Percentiles rank a stretch among this genome's conserved stretches.
phyloP scores from a whole-genome alignment of 2,113 vertebrate species.

The Osmerus eperlanus region DNA sequence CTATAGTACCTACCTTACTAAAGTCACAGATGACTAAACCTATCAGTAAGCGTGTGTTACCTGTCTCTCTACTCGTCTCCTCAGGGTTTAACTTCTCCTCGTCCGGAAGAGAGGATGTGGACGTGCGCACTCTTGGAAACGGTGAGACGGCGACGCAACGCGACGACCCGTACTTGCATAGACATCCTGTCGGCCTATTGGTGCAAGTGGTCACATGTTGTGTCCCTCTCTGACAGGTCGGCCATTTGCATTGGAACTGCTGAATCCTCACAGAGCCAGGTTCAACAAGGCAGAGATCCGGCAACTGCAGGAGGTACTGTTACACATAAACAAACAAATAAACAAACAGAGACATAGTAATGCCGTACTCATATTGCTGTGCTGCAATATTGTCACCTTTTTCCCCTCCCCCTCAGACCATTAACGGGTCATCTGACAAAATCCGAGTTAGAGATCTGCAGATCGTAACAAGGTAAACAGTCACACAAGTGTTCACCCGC shows the following conservation, averaged over 20 bases:
- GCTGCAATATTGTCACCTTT: background rate
- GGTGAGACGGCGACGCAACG: slow-evolving; percentile 72
- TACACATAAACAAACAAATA: background rate
- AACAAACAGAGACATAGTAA: background rate
- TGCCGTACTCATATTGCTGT: background rate
- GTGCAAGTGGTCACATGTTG: background rate
- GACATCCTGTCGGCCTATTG: background rate
- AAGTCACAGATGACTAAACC: too few species aligned
- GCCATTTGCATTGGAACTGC: slow-evolving; percentile 93
- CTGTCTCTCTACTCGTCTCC: background rate
- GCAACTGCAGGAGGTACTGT: slow-evolving; percentile 85
- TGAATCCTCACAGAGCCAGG: slow-evolving; percentile 84
- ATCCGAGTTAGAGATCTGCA: slow-evolving; percentile 92
- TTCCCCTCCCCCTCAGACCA: slow-evolving; percentile 69
- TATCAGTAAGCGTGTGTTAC: too few species aligned
- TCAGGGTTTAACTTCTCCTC: slow-evolving; percentile 97
- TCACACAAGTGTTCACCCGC: background rate
- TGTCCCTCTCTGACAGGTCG: slow-evolving; percentile 74
- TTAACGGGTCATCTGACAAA: slow-evolving; percentile 90
- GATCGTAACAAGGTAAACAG: slow-evolving; percentile 87
- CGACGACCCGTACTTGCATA: background rate
- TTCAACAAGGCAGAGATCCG: slow-evolving; percentile 78
- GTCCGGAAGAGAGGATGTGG: slow-evolving; percentile 96
- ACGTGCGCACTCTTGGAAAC: slow-evolving; percentile 93
- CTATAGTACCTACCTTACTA: too few species aligned